Percentiles rank a stretch among this genome's conserved stretches.
These are phyloP conservation scores for Ceyx cyanopectus DNA, from an alignment of 2,113 vertebrate genomes.

Conservation along the genomic window DNA sequence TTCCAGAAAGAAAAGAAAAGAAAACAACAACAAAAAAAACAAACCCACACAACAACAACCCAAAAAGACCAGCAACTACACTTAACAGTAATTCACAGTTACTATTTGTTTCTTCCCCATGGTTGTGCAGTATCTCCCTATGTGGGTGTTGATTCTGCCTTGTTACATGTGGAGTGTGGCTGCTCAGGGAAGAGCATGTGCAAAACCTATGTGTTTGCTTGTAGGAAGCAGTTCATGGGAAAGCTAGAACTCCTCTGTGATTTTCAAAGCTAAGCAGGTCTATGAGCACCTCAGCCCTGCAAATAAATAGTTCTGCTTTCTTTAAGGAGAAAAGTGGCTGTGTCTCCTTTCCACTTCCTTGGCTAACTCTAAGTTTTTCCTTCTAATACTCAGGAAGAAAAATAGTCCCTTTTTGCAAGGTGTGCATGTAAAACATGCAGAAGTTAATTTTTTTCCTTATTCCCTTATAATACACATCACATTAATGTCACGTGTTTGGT, in stretches of 20 bases:
- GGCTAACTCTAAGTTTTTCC: neutral
- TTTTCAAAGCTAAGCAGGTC: neutral
- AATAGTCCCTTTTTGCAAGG: neutral
- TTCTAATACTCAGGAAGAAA: neutral
- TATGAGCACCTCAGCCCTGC: neutral
- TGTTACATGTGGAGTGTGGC: fast-evolving
- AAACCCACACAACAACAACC: too few relatives aligned
- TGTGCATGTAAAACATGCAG: neutral
- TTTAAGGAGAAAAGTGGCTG: neutral
- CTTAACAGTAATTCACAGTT: neutral
- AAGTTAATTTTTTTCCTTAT: neutral
- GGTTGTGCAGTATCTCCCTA: neutral
- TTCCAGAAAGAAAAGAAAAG: neutral
- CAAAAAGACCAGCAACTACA: neutral
- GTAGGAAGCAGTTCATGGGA: neutral
- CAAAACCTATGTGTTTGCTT: neutral
- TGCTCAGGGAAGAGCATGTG: neutral
- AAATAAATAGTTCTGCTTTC: neutral
- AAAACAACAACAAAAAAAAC: too few relatives aligned
- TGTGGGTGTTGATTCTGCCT: neutral
- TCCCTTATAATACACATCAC: neutral
- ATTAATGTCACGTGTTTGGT: neutral
- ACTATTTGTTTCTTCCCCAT: neutral
- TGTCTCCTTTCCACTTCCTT: neutral
- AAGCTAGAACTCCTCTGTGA: neutral